These are phyloP conservation scores for Proterorhinus semilunaris DNA, from an alignment of 2,113 vertebrate genomes.

Conservation along the genomic window DNA sequence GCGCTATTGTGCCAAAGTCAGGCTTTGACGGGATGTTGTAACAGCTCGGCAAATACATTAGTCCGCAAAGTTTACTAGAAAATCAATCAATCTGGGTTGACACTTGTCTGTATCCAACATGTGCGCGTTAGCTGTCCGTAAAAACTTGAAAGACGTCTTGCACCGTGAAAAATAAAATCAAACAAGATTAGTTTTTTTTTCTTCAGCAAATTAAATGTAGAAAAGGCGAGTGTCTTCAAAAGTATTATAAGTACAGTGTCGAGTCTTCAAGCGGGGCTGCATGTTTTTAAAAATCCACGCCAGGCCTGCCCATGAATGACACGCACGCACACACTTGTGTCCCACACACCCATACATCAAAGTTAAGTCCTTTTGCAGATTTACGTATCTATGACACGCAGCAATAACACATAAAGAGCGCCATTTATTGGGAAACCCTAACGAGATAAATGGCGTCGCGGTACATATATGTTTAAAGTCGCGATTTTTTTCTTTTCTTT, in stretches of 20 bases:
- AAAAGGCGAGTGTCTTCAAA: slow-evolving; percentile 40
- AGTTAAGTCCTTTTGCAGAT: background rate
- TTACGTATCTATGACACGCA: slow-evolving; percentile 3
- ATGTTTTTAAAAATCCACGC: slow-evolving; percentile 35
- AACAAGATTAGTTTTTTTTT: background rate
- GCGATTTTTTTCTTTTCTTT: background rate
- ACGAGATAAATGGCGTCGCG: slow-evolving; percentile 1
- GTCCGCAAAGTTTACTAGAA: background rate
- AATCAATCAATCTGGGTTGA: background rate
- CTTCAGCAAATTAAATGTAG: background rate
- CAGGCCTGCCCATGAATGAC: slow-evolving; percentile 10
- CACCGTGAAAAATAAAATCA: no score
- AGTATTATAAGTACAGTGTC: slow-evolving; percentile 11
- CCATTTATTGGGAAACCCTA: background rate
- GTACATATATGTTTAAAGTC: background rate
- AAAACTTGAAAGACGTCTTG: background rate
- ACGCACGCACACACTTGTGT: slow-evolving; percentile 17
- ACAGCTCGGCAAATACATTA: slow-evolving; percentile 94
- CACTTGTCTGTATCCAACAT: background rate
- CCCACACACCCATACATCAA: slow-evolving; percentile 7
- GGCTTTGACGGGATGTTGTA: slow-evolving; percentile 81
- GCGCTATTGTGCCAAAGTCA: slow-evolving; percentile 85
- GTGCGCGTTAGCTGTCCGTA: background rate
- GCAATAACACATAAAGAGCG: background rate
- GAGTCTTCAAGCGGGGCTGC: slow-evolving; percentile 28